Evolutionary conservation across 2,113 vertebrate species (phyloP).

Genomic region (Xerus inauris): DNA sequence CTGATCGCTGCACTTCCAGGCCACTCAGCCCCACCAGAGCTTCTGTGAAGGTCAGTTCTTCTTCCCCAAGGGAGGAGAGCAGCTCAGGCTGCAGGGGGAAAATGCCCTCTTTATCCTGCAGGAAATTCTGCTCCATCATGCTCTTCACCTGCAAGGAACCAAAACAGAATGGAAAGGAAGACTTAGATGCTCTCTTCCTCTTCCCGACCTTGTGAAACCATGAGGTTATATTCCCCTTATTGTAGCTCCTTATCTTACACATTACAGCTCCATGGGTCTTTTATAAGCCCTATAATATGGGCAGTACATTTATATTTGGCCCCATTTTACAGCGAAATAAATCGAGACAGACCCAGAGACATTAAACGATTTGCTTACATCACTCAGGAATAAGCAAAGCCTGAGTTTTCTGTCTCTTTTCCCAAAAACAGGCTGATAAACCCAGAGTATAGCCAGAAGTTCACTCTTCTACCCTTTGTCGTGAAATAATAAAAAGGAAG

Average conservation of each 20-base stretch:
- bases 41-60: constrained; percentile 72
- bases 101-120: rapidly evolving
- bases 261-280: background rate
- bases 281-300: background rate
- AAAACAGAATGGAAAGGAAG: constrained; percentile 24
- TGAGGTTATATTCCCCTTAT: background rate
- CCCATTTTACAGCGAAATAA: background rate
- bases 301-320: background rate
- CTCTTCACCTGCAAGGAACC: constrained; percentile 75
- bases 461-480: background rate
- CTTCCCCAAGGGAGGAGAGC: constrained; percentile 59
- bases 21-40: constrained; percentile 79
- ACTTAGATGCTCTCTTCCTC: background rate
- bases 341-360: background rate
- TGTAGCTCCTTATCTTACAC: background rate
- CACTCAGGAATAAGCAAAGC: constrained; percentile 4
- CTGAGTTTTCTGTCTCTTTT: constrained; percentile 4
- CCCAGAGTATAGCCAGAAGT: background rate
- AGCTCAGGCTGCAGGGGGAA: constrained; percentile 32
- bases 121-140: constrained; percentile 65
- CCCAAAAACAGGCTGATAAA: background rate
- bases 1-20: constrained; percentile 65
- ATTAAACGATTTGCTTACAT: background rate
- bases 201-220: background rate
- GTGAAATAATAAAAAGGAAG: background rate